Evolutionary conservation across 2,113 vertebrate genomes (phyloP).

Genomic region (Marmota flaviventris): DNA sequence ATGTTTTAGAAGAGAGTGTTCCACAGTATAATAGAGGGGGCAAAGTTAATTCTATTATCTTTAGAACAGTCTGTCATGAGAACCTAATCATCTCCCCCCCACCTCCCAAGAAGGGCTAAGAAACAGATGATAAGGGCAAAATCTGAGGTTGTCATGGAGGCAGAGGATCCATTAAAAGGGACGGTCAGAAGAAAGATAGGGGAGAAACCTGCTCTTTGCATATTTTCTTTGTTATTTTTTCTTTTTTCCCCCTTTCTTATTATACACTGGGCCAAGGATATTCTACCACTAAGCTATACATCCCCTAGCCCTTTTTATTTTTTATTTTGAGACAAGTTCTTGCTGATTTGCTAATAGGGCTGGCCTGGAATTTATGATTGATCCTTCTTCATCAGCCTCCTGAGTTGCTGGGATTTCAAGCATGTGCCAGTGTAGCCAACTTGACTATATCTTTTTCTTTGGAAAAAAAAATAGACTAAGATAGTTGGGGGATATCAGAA

Average conservation of each 20-base stretch:
- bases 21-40: neutral
- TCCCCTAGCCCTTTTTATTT: too few relatives aligned
- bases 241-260: neutral
- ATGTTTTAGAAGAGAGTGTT: neutral
- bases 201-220: neutral
- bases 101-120: neutral
- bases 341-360: too few relatives aligned
- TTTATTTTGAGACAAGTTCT: too few relatives aligned
- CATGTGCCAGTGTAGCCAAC: too few relatives aligned
- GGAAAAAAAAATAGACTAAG: neutral
- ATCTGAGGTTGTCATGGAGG: neutral
- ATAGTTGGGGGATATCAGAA: neutral
- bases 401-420: too few relatives aligned
- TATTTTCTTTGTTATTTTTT: neutral
- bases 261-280: too few relatives aligned
- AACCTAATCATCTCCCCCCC: neutral
- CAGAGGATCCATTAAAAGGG: neutral
- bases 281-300: too few relatives aligned
- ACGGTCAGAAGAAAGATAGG: neutral
- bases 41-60: neutral
- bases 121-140: neutral
- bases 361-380: too few relatives aligned
- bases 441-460: neutral
- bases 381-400: too few relatives aligned
- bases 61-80: neutral